phyloP scores from a whole-genome alignment of 2,888 invertebrate species.

The Sarcophaga rosellei region DNA sequence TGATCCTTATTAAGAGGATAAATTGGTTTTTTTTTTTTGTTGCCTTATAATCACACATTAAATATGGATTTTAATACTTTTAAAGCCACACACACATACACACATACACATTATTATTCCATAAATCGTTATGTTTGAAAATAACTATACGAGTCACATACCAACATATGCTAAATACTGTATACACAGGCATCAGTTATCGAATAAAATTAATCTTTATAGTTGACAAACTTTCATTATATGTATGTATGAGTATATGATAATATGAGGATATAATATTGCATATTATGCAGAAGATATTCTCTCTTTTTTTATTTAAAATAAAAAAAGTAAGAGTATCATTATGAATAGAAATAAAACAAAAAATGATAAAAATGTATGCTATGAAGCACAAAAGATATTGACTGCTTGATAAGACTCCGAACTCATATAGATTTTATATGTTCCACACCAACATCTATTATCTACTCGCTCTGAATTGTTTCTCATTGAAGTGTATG shows the following conservation, averaged over 20 bases:
- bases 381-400: constrained; percentile 38
- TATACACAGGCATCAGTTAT: constrained; percentile 27
- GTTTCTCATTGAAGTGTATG: neutral
- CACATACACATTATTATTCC: neutral
- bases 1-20: neutral
- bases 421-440: neutral
- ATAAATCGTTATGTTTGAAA: neutral
- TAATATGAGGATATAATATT: neutral
- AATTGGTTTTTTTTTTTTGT: neutral
- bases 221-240: constrained; percentile 40
- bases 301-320: too few species aligned
- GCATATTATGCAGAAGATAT: neutral
- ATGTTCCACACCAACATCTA: too few species aligned
- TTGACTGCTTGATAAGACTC: constrained; percentile 50
- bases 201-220: constrained; percentile 47
- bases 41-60: neutral
- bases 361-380: constrained; percentile 38
- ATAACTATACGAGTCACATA: neutral
- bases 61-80: neutral
- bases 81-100: neutral
- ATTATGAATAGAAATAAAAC: neutral
- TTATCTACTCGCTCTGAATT: neutral
- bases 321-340: too few species aligned
- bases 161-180: constrained; percentile 11
- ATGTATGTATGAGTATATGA: constrained; percentile 9